phyloP scores from a whole-genome alignment of 2,888 invertebrate species.

The Hartigia nigra region DNA sequence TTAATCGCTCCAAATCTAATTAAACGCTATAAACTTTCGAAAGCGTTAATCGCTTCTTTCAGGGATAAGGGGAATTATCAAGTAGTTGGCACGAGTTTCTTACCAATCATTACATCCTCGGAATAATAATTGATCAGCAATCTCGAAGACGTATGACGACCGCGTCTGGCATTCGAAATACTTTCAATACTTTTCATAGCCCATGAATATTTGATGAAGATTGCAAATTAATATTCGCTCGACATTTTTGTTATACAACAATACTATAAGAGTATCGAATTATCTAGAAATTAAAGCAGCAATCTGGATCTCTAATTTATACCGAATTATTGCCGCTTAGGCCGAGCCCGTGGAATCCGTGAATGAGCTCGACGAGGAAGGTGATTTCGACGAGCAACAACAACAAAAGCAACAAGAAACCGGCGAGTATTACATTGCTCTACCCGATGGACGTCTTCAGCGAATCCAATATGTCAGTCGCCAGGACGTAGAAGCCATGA shows the following conservation, averaged over 20 bases:
- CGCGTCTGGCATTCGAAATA: background rate
- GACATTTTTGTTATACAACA: background rate
- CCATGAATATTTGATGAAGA: background rate
- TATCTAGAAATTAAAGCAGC: background rate
- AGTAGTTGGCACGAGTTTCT: background rate
- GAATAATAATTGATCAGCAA: background rate
- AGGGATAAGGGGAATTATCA: background rate
- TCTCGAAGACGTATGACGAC: background rate
- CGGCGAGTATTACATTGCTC: constrained; percentile 74
- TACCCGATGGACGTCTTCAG: constrained; percentile 74
- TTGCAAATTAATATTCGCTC: background rate
- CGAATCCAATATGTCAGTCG: constrained; percentile 72
- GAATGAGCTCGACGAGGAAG: constrained; percentile 58
- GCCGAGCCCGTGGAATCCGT: constrained; percentile 53
- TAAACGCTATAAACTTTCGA: background rate
- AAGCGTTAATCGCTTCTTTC: background rate
- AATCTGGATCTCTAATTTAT: background rate
- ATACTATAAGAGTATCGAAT: background rate
- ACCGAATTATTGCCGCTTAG: constrained; percentile 26
- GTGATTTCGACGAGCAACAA: constrained; percentile 59
- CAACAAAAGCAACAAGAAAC: constrained; percentile 36
- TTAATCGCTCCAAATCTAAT: background rate
- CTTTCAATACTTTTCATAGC: background rate
- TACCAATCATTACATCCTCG: background rate
- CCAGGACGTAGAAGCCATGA: constrained; percentile 71